Conservation (phyloP, 92 coral and sea anemone genomes). For the Epizoanthus fatuus region DNA sequence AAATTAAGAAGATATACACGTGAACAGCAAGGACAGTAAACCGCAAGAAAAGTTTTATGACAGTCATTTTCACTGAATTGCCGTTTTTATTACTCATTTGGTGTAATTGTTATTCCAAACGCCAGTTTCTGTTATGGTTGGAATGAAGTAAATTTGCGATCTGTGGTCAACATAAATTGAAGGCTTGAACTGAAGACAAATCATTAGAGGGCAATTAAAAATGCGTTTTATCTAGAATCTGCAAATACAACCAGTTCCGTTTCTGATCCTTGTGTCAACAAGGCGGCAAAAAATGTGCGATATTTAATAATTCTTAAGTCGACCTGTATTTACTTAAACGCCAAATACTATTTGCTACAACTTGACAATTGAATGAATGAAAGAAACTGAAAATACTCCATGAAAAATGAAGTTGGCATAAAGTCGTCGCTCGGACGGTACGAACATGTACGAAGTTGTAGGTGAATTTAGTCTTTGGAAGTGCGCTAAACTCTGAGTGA, state of each 20-base stretch:
- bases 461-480: background rate
- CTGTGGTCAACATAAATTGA: too few species aligned
- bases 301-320: slow-evolving; percentile 32
- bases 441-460: background rate
- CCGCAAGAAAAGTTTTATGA: too few species aligned
- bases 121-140: too few species aligned
- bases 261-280: slow-evolving; percentile 9
- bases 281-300: slow-evolving; percentile 25
- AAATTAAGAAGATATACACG: too few species aligned
- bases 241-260: slow-evolving; percentile 15
- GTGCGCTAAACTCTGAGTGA: background rate
- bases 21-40: too few species aligned
- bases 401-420: background rate
- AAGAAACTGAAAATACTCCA: background rate
- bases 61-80: too few species aligned
- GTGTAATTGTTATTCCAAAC: too few species aligned
- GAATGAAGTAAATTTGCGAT: too few species aligned
- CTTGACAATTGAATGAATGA: background rate
- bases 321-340: slow-evolving; percentile 23
- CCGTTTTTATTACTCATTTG: too few species aligned
- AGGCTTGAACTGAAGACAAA: background rate
- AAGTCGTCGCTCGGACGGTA: background rate
- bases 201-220: background rate
- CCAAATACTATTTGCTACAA: slow-evolving; percentile 13
- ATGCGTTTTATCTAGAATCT: background rate